phyloP scores from a whole-genome alignment of 2,888 invertebrate genomes.

The Neoascia interrupta region DNA sequence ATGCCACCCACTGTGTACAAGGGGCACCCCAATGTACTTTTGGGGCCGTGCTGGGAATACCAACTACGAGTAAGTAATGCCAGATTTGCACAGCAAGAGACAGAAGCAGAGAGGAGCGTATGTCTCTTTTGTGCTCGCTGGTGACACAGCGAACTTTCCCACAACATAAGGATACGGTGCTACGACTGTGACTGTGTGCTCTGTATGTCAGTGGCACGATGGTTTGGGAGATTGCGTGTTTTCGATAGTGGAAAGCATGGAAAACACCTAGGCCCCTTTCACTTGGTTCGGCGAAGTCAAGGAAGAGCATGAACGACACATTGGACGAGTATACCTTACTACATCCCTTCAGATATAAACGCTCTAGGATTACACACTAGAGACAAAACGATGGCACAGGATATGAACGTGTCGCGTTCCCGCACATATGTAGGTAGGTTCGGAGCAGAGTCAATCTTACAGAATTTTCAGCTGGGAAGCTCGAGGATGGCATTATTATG shows the following conservation, averaged over 20 bases:
- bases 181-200: slow-evolving; percentile 3
- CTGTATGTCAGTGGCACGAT: background rate
- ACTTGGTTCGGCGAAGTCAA: slow-evolving; percentile 14
- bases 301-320: slow-evolving; percentile 22
- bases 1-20: slow-evolving; percentile 3
- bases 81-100: slow-evolving; percentile 12
- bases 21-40: background rate
- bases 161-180: slow-evolving; percentile 22
- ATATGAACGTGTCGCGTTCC: too few relatives aligned
- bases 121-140: slow-evolving; percentile 21
- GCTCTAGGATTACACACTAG: slow-evolving; percentile 34
- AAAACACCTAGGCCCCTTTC: background rate
- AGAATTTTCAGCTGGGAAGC: background rate
- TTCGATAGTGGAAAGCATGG: slow-evolving; percentile 6
- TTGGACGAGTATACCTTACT: slow-evolving; percentile 50
- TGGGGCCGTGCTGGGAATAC: slow-evolving; percentile 10
- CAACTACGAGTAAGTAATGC: slow-evolving; percentile 17
- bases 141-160: slow-evolving; percentile 59
- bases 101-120: slow-evolving; percentile 5
- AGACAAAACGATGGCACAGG: slow-evolving; percentile 37
- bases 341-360: slow-evolving; percentile 45
- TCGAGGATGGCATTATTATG: slow-evolving; percentile 51
- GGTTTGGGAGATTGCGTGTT: slow-evolving; percentile 47
- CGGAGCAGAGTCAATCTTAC: slow-evolving; percentile 55
- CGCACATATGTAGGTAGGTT: too few relatives aligned